phyloP scores from a whole-genome alignment of 1,140 invertebrate species.

The Drosophila ohnishii region DNA sequence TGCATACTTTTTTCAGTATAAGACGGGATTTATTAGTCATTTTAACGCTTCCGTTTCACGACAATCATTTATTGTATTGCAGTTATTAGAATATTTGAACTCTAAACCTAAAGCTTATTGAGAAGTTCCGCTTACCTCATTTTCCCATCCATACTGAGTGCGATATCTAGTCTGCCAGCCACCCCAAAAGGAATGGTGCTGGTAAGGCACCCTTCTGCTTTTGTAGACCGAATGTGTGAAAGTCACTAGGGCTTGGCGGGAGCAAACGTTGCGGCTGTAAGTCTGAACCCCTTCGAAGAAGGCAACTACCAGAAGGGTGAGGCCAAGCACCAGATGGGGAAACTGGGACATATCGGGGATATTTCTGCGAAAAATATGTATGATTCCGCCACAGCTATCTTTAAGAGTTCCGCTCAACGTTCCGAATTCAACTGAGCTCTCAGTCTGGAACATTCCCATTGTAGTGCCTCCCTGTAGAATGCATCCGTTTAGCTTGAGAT shows the following conservation, averaged over 20 bases:
- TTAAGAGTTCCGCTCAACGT: conserved; percentile 7
- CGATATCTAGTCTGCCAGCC: conserved; percentile 22
- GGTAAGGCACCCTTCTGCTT: neutral
- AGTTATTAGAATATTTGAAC: neutral
- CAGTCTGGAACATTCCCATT: neutral
- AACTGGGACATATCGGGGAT: conserved; percentile 2
- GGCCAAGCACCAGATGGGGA: neutral
- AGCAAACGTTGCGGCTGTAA: neutral
- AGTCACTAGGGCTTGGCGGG: neutral
- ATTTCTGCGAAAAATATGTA: neutral
- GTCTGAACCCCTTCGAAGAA: neutral
- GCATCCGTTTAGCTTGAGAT: conserved; percentile 16
- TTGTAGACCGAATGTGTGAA: neutral
- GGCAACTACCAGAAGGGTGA: neutral
- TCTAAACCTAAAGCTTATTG: neutral
- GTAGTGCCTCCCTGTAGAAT: neutral
- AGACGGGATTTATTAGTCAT: too few relatives aligned
- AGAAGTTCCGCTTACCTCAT: neutral
- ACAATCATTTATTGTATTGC: neutral
- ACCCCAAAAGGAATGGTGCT: neutral
- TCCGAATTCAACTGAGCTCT: conserved; percentile 29
- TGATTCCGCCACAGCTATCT: neutral
- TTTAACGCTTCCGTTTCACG: too few relatives aligned
- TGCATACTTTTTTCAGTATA: too few relatives aligned
- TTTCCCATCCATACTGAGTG: neutral